These are phyloP conservation scores for Python bivittatus DNA, from an alignment of 2,113 vertebrate genomes.

Conservation along the genomic window DNA sequence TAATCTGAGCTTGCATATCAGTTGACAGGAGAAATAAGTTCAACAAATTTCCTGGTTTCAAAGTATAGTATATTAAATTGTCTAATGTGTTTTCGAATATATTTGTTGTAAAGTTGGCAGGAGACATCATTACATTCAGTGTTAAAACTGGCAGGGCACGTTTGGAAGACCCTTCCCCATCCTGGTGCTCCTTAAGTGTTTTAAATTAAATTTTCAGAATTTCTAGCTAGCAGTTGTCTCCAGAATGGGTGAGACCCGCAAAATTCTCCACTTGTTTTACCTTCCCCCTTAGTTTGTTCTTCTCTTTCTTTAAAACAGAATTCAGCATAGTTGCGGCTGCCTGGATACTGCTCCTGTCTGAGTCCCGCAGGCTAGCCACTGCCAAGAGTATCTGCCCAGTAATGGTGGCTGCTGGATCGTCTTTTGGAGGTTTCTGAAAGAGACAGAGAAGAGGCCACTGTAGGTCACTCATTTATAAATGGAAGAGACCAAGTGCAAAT, in stretches of 20 bases:
- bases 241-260: not conserved
- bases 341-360: not conserved
- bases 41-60: not conserved
- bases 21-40: no score
- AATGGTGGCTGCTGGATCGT: not conserved
- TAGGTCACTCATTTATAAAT: not conserved
- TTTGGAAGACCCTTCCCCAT: no score
- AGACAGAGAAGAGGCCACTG: not conserved
- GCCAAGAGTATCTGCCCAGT: not conserved
- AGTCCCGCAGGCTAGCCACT: not conserved
- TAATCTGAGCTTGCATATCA: not conserved
- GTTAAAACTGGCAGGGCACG: no score
- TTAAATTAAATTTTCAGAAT: not conserved
- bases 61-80: not conserved
- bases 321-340: constrained; percentile 14
- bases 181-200: no score
- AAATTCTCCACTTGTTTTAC: not conserved
- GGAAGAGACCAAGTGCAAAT: not conserved
- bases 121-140: no score
- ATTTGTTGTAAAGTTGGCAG: no score
- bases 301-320: constrained; percentile 7
- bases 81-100: not conserved
- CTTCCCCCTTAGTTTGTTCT: not conserved
- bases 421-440: constrained; percentile 27
- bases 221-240: no score